These are phyloP conservation scores for Phyllotreta striolata DNA, from an alignment of 2,888 invertebrate genomes.

Conservation along the genomic window DNA sequence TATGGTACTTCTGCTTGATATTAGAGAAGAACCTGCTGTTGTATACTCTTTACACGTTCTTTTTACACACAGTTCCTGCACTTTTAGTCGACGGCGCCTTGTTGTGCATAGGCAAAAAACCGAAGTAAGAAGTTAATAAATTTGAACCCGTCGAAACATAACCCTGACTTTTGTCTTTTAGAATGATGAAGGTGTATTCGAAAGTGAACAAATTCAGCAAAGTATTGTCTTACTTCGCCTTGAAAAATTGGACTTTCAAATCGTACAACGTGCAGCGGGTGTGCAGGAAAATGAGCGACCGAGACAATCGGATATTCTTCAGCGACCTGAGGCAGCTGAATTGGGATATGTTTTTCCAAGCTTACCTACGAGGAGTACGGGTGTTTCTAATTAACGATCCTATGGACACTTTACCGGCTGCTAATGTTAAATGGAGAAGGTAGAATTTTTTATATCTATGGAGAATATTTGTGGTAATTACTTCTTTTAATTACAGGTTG, in stretches of 20 bases:
- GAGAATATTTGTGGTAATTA: background rate
- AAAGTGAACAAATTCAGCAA: slow-evolving; percentile 81
- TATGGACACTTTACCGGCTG: slow-evolving; percentile 70
- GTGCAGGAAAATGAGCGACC: slow-evolving; percentile 63
- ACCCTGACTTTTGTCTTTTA: slow-evolving; percentile 46
- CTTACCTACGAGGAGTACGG: slow-evolving; percentile 78
- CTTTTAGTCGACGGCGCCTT: slow-evolving; percentile 67
- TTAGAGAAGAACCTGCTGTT: slow-evolving; percentile 68
- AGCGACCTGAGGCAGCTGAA: slow-evolving; percentile 78
- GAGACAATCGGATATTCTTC: slow-evolving; percentile 70
- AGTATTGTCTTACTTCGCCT: slow-evolving; percentile 79
- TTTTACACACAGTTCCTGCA: slow-evolving; percentile 74
- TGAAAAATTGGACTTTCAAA: slow-evolving; percentile 74
- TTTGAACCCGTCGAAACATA: background rate
- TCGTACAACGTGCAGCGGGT: slow-evolving; percentile 69
- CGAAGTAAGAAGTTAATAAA: slow-evolving; percentile 63
- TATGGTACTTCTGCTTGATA: slow-evolving; percentile 75
- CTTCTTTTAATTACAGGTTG: slow-evolving; percentile 32
- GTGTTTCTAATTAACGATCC: slow-evolving; percentile 82
- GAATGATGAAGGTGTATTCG: slow-evolving; percentile 81
- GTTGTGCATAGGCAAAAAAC: slow-evolving; percentile 66
- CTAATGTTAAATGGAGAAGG: slow-evolving; percentile 55
- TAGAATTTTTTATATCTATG: slow-evolving; percentile 27
- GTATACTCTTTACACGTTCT: slow-evolving; percentile 69
- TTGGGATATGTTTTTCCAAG: slow-evolving; percentile 77